Base-by-base conservation (phyloP, 2,797 vertebrate genomes). In the Poliocrania exsul region DNA sequence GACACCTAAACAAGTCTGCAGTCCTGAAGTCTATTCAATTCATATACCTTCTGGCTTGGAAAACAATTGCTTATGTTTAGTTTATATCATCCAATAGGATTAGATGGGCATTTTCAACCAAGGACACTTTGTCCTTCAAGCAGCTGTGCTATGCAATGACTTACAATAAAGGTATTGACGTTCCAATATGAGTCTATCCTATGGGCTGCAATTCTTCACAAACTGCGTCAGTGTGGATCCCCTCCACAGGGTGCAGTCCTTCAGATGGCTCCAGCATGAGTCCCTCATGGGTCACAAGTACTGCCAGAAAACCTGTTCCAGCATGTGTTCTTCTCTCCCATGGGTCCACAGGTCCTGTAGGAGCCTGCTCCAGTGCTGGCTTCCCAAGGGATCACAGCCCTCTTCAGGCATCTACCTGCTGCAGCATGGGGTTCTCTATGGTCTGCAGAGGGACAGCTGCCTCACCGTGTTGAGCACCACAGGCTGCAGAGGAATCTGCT, bases 261-360 rank as follows among this genome's bases (percentile, higher is more conserved):
- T 54, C 62, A 25, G 25, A 18, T 74, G 3, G 12, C 8, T 72
- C 13, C 38, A 37, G 6, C 4, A 6, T 17, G 10, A 2, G 17
- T 58, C 4, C 10, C 15, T 14, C 10, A 47, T 0, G 0, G 5
- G 18, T 15, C 25, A 31, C 18, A 61, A 3, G 10, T 28, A 16
- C 31, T 54, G 16, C 7, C 9, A 37, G 28, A 16, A 58, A 35
- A 17, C 7, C 25, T 50, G 20, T 50, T 69, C 12, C 29, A 23
- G 37, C 1, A 1, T 26, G 28, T 11, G 15, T 50, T 46, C 38
- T 40, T 65, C n/a, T 33, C 24, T 65, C 62, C 11, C 8, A 4
- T 47, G 44, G 16, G 16, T 25, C 44, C 79, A 46, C n/a, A 33
- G 12, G 23, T 15, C 35, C 57, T 33, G 3, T 7, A 38, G n/a